Evolutionary conservation across 2,888 invertebrate genomes (phyloP).

Genomic region (Cantharis lateralis): DNA sequence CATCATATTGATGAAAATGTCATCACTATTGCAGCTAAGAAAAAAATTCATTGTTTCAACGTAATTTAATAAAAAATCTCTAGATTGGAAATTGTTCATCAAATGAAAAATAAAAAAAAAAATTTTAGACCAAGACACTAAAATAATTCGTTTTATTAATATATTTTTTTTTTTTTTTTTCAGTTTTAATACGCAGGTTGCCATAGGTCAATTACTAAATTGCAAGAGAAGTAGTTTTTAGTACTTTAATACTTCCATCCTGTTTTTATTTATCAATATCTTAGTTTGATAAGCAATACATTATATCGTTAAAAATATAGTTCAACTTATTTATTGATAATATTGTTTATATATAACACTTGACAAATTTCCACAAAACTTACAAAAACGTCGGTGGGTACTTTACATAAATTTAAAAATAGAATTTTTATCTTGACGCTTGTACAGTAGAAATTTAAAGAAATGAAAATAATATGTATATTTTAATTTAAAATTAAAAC

Average conservation of each 20-base stretch:
- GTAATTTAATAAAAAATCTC: too few relatives aligned
- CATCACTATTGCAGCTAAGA: too few relatives aligned
- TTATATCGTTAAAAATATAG: background rate
- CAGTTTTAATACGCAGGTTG: background rate
- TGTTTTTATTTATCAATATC: background rate
- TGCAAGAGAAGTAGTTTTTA: background rate
- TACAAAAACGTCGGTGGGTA: background rate
- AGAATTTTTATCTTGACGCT: background rate
- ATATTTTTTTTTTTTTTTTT: too few relatives aligned
- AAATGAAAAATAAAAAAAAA: too few relatives aligned
- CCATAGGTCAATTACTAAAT: background rate
- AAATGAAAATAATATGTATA: too few relatives aligned
- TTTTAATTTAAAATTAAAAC: too few relatives aligned
- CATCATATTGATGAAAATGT: too few relatives aligned
- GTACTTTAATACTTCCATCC: background rate
- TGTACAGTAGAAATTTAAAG: background rate
- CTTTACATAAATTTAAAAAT: background rate
- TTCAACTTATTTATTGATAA: background rate
- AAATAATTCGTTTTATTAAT: too few relatives aligned
- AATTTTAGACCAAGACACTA: too few relatives aligned
- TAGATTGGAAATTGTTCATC: too few relatives aligned
- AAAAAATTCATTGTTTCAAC: too few relatives aligned
- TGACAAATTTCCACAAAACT: background rate
- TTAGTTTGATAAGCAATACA: background rate
- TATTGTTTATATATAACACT: background rate